phyloP scores from a whole-genome alignment of 1,140 invertebrate species.

The Drosophila pectinifera region DNA sequence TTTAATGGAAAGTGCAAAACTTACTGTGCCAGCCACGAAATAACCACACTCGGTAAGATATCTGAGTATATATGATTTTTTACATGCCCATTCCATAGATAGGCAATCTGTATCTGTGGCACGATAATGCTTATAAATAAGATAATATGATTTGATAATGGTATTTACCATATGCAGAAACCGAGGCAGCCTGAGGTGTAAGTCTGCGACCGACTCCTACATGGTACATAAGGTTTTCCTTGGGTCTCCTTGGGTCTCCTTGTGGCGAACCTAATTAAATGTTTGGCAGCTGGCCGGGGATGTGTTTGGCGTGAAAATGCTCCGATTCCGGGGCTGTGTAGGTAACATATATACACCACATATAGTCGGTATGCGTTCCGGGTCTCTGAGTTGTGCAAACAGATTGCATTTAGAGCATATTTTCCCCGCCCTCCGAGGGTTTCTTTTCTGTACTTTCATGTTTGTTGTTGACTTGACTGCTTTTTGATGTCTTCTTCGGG shows the following conservation, averaged over 20 bases:
- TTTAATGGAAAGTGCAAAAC: conserved; percentile 82
- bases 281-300: conserved; percentile 53
- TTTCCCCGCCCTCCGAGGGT: conserved; percentile 28
- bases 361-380: conserved; percentile 10
- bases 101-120: conserved; percentile 81
- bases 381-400: conserved; percentile 57
- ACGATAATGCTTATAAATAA: conserved; percentile 85
- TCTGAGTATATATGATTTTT: conserved; percentile 67
- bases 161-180: conserved; percentile 84
- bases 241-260: background rate
- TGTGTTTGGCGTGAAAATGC: conserved; percentile 50
- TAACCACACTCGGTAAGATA: conserved; percentile 77
- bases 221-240: conserved; percentile 2
- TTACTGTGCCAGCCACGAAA: conserved; percentile 80
- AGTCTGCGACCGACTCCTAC: background rate
- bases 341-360: conserved; percentile 25
- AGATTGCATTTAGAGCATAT: conserved; percentile 76
- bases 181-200: conserved; percentile 51
- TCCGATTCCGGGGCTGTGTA: background rate
- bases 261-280: conserved; percentile 69
- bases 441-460: conserved; percentile 31
- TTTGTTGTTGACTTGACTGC: conserved; percentile 67
- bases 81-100: conserved; percentile 82
- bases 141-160: conserved; percentile 85
- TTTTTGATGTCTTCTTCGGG: conserved; percentile 52